Evolutionary conservation across 1,140 invertebrate genomes (phyloP).

Genomic region (Kradibia gibbosae): DNA sequence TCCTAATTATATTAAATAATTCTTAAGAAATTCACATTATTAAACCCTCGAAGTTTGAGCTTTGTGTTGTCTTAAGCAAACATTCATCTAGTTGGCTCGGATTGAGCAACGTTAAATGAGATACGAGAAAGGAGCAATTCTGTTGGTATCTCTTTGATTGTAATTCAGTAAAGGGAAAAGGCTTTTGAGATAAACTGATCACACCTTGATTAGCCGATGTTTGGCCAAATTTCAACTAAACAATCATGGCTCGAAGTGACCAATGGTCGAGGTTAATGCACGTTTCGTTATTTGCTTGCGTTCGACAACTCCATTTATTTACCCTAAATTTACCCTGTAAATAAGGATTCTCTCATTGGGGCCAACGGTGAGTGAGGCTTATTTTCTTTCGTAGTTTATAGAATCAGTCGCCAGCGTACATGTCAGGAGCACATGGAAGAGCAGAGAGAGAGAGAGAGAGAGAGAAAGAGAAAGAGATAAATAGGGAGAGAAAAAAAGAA

Average conservation of each 20-base stretch:
- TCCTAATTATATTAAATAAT: no score
- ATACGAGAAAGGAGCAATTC: not conserved
- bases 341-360: not conserved
- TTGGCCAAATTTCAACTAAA: not conserved
- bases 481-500: no score
- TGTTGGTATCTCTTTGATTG: not conserved
- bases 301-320: not conserved
- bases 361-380: not conserved
- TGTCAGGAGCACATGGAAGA: no score
- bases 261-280: not conserved
- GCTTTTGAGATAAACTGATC: not conserved
- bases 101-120: not conserved
- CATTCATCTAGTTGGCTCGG: no score
- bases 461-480: no score
- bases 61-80: no score
- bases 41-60: no score
- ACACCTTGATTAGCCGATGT: not conserved
- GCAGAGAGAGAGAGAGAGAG: no score
- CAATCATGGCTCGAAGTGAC: not conserved
- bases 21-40: no score
- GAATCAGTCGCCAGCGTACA: no score
- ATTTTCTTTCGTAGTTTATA: slow-evolving; percentile 1
- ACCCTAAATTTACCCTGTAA: not conserved
- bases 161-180: not conserved
- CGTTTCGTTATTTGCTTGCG: not conserved